These are phyloP conservation scores for Opisthograptis luteolata DNA, from an alignment of 2,888 invertebrate genomes.

Conservation along the genomic window DNA sequence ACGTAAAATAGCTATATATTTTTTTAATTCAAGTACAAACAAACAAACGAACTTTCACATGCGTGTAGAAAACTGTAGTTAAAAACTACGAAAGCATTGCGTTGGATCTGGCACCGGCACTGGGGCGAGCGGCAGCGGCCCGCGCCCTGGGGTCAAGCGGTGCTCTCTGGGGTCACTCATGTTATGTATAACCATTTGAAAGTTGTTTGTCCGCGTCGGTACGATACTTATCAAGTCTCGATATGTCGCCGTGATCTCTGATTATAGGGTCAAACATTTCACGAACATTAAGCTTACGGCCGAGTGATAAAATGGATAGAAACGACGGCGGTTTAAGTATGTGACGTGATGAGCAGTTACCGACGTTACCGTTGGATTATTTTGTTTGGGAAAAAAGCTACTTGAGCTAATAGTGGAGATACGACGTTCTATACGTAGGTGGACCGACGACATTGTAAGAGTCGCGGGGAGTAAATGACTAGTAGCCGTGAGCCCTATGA, in stretches of 20 bases:
- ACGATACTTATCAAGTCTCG: conserved; percentile 40
- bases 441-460: no score
- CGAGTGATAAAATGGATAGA: conserved; percentile 35
- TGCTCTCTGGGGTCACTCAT: conserved; percentile 31
- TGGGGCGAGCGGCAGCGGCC: no score
- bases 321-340: conserved; percentile 23
- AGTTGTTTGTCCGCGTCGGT: conserved; percentile 56
- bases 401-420: conserved; percentile 4
- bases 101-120: conserved; percentile 30
- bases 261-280: conserved; percentile 49
- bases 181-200: conserved; percentile 46
- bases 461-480: no score
- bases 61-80: no score
- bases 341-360: conserved; percentile 14
- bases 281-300: conserved; percentile 35
- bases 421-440: no score
- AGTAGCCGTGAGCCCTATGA: no score
- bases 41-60: no score
- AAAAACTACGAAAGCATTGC: conserved; percentile 38
- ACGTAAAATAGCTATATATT: no score
- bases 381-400: conserved; percentile 12
- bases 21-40: no score
- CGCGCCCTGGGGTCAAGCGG: conserved; percentile 46
- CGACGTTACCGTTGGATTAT: conserved; percentile 12
- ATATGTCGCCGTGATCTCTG: conserved; percentile 50